Evolutionary conservation across 2,888 invertebrate genomes (phyloP), one percentile per base, ranked within the genome.

Genomic region (Didymodactylos carnosus): DNA sequence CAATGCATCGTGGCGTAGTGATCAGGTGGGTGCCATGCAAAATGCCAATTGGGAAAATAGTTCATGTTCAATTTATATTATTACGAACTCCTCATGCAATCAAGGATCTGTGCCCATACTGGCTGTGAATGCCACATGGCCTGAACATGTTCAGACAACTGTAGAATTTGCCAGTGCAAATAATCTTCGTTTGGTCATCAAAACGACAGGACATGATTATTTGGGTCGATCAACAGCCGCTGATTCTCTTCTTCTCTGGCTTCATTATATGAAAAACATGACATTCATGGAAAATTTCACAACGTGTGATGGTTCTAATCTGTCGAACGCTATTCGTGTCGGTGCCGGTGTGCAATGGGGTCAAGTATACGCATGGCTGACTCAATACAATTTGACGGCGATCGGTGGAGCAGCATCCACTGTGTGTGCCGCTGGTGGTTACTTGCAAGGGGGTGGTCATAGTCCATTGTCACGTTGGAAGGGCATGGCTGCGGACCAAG

Each of bases 401-500:
- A 49, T 49, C 8, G 80, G 80, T 16, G 79, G 79, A 53, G 78
- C 77, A 71, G 78, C 78, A 7, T 77, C 77, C 39, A 78, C 78
- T 14, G 79, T 80, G 16, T 75, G 77, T 19, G 75, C 78, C 27
- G 74, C 78, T 29, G 79, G 79, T 10, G 80, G 80, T 11, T 80
- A 78, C 75, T 78, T 79, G 0, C 76, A 77, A 23, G 80, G 80
- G 23, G 80, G 80, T 13, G 80, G 80, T 4, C 79, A 79, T 73
- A 77, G 78, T 70, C 78, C 78, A 23, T 76, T 79, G 23, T 78
- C 78, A 27, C 76, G 77, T 39, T 76, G 75, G 71, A 75, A 77
- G n/a, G 79, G 79, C 3, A 76, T 78, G 25, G 78, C 78, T 4
- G 78, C 78, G 10, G 79, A 79, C 73, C 78, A 78, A 51, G 71